These are phyloP conservation scores for Thecophora atra DNA, from an alignment of 2,888 invertebrate species.

Conservation along the genomic window DNA sequence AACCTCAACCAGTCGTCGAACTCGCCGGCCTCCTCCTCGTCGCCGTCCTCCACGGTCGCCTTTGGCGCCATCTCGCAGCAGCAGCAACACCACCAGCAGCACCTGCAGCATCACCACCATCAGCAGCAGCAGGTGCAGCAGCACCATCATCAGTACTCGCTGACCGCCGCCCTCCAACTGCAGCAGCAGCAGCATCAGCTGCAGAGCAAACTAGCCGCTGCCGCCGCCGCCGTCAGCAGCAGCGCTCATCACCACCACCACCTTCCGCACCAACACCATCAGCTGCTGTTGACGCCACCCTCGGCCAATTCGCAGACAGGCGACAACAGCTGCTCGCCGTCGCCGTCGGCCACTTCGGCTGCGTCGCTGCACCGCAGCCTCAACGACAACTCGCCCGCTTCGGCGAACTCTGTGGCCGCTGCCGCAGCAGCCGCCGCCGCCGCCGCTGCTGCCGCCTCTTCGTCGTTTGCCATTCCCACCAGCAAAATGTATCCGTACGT, in stretches of 20 bases:
- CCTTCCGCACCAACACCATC: conserved; percentile 51
- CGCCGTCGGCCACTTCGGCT: conserved; percentile 55
- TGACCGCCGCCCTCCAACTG: conserved; percentile 60
- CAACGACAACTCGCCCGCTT: conserved; percentile 66
- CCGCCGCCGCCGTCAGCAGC: conserved; percentile 57
- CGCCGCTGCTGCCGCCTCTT: conserved; percentile 55
- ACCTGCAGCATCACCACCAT: conserved; percentile 48
- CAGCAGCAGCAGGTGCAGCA: conserved; percentile 47
- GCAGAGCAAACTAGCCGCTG: conserved; percentile 61
- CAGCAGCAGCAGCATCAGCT: conserved; percentile 58
- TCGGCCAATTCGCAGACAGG: conserved; percentile 60
- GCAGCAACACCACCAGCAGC: conserved; percentile 50
- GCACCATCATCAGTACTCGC: conserved; percentile 66
- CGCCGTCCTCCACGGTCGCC: conserved; percentile 59
- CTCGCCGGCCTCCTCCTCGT: conserved; percentile 64
- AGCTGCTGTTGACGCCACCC: conserved; percentile 59
- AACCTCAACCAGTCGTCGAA: conserved; percentile 61
- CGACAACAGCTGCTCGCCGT: conserved; percentile 59
- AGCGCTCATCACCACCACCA: conserved; percentile 51
- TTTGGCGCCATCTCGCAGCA: conserved; percentile 50
- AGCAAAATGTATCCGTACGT: conserved; percentile 94
- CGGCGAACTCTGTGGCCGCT: conserved; percentile 71
- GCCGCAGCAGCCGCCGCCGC: conserved; percentile 61
- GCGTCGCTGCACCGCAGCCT: conserved; percentile 54
- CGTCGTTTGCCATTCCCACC: conserved; percentile 71